Conservation (phyloP, 92 coral and sea anemone species). For the Paragorgia papillata region DNA sequence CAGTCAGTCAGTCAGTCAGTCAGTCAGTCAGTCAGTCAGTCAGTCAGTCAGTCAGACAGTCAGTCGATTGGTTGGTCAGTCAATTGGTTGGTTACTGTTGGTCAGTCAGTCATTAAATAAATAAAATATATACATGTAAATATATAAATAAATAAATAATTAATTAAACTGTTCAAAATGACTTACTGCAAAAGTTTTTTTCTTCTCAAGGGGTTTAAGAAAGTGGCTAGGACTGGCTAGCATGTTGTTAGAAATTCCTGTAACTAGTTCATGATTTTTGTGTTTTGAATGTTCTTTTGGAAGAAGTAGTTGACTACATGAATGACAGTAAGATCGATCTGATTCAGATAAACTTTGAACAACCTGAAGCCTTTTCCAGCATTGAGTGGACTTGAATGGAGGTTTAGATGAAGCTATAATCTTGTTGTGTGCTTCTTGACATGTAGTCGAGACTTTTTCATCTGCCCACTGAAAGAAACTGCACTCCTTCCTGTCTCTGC, state of each 20-base stretch:
- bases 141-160: background rate
- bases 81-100: no score
- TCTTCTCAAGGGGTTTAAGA: constrained; percentile 80
- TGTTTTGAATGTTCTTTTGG: constrained; percentile 55
- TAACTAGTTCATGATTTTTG: constrained; percentile 54
- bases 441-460: constrained; percentile 73
- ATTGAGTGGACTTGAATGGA: constrained; percentile 37
- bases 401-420: constrained; percentile 68
- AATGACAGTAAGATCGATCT: constrained; percentile 71
- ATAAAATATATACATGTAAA: no score
- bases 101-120: no score
- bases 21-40: constrained; percentile 23
- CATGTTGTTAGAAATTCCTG: constrained; percentile 50
- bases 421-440: constrained; percentile 70
- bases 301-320: constrained; percentile 67
- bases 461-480: constrained; percentile 94
- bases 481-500: constrained; percentile 87
- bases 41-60: constrained; percentile 33
- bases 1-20: no score
- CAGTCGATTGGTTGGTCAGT: no score
- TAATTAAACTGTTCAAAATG: no score
- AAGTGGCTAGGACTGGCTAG: constrained; percentile 72
- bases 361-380: constrained; percentile 46
- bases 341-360: constrained; percentile 34
- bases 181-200: constrained; percentile 85